These are phyloP conservation scores for Axea sp. DNA, from an alignment of 2,888 invertebrate genomes.

Conservation along the genomic window DNA sequence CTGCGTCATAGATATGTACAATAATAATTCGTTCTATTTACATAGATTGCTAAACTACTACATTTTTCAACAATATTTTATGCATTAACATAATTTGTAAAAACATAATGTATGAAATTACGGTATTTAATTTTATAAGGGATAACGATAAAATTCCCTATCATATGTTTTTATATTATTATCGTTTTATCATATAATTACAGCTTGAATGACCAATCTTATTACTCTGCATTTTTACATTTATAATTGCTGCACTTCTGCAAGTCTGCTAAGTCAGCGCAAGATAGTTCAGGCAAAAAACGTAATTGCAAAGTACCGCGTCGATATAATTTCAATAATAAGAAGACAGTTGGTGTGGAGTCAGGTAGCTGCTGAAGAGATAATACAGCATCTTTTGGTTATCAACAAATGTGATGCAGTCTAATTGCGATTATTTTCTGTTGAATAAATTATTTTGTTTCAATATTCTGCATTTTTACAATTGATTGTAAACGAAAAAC, in stretches of 20 bases:
- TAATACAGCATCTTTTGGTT: conserved; percentile 60
- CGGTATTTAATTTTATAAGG: too few species aligned
- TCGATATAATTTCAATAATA: conserved; percentile 62
- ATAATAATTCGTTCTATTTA: too few species aligned
- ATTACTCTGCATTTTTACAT: conserved; percentile 37
- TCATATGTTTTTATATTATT: too few species aligned
- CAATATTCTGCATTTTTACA: too few species aligned
- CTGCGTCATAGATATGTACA: too few species aligned
- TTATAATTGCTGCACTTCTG: conserved; percentile 48
- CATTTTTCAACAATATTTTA: too few species aligned
- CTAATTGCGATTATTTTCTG: conserved; percentile 59
- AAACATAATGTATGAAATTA: too few species aligned
- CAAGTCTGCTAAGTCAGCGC: conserved; percentile 16
- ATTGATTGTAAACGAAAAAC: too few species aligned
- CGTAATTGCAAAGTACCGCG: conserved; percentile 53
- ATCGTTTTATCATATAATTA: conserved; percentile 43
- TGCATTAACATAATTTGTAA: too few species aligned
- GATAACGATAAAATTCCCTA: too few species aligned
- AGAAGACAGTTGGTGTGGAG: conserved; percentile 47
- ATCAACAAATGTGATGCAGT: conserved; percentile 50
- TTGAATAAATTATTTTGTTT: conserved; percentile 38
- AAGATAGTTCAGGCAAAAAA: conserved; percentile 51
- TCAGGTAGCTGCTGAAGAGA: conserved; percentile 61
- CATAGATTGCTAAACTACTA: too few species aligned
- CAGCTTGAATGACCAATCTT: conserved; percentile 43